These are phyloP conservation scores for Isoperla grammatica DNA, from an alignment of 2,888 invertebrate species.

Conservation along the genomic window DNA sequence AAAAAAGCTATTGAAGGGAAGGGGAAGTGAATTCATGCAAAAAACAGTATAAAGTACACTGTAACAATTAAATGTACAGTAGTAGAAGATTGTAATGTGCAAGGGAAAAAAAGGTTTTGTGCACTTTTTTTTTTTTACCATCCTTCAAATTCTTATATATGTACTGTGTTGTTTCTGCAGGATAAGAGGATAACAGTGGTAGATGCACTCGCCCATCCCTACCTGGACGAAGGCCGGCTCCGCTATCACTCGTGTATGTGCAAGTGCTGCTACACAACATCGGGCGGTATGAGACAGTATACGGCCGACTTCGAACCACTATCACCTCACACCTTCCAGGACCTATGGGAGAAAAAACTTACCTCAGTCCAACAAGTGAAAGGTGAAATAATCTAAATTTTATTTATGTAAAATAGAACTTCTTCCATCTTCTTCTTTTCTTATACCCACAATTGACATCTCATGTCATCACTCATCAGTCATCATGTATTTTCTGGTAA, in stretches of 20 bases:
- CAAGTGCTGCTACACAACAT: slow-evolving; percentile 87
- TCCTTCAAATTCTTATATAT: background rate
- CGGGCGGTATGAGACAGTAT: slow-evolving; percentile 75
- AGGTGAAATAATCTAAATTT: slow-evolving; percentile 64
- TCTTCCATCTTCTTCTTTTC: too few relatives aligned
- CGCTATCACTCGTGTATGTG: slow-evolving; percentile 99
- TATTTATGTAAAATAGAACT: too few relatives aligned
- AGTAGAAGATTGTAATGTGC: too few relatives aligned
- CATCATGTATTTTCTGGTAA: too few relatives aligned
- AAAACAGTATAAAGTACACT: too few relatives aligned
- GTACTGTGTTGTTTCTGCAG: slow-evolving; percentile 45
- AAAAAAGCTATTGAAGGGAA: too few relatives aligned
- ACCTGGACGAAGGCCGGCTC: slow-evolving; percentile 94
- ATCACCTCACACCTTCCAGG: slow-evolving; percentile 87
- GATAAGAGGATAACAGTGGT: slow-evolving; percentile 91
- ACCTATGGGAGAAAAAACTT: slow-evolving; percentile 94
- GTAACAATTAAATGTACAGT: too few relatives aligned
- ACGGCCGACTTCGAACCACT: slow-evolving; percentile 87
- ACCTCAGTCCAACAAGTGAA: slow-evolving; percentile 90
- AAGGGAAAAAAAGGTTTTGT: too few relatives aligned
- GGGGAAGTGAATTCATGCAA: too few relatives aligned
- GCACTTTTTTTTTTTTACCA: slow-evolving; percentile 11
- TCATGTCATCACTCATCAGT: too few relatives aligned
- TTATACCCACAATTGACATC: too few relatives aligned
- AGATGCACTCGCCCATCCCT: slow-evolving; percentile 94